Base-by-base conservation (phyloP, 2,797 vertebrate species). In the Somateria mollissima region DNA sequence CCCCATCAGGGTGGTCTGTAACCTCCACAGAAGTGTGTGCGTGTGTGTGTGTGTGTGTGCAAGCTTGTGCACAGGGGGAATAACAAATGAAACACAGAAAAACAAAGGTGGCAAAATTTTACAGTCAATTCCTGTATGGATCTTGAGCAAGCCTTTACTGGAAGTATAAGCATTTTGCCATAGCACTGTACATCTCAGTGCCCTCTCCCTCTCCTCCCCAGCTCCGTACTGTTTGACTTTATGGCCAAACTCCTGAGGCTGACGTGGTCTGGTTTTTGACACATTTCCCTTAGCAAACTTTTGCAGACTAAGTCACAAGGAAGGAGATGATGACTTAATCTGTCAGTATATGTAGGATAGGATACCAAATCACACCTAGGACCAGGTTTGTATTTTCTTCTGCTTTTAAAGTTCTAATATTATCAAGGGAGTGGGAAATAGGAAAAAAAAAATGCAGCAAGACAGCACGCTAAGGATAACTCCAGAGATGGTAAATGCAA, bases 401-500 rank as follows among this genome's bases (percentile, higher is more conserved):
- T 61, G 17, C 41, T 69, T 76, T 87, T 71, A 36, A 74, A 91
- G 18, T 83, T 85, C 32, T 49, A 54, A 16, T 20, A 45, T 65
- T 69, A 72, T 27, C 21, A 3, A 3, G 0, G 30, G 34, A 92
- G 80, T 28, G 18, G 8, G 19, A 80, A 65, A 76, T 10, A 45
- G 10, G 16, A 11, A 30, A 15, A 65, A 75, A 71, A 64, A 49
- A 62, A 82, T 6, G 10, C 19, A 81, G 56, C 30, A 78, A 65
- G 51, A 71, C 67, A 69, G 36, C 30, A 84, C 3, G 5, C 11
- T 66, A 74, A 32, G 15, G 77, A 69, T 71, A 72, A 94, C 34
- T 80, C 72, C 45, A 75, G 54, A 85, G 78, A 58, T 56, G 17
- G 54, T 15, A 89, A 92, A 89, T 13, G 43, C 13, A 95, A 87